Conservation (phyloP, 2,113 vertebrate genomes). For the Zeus faber region DNA sequence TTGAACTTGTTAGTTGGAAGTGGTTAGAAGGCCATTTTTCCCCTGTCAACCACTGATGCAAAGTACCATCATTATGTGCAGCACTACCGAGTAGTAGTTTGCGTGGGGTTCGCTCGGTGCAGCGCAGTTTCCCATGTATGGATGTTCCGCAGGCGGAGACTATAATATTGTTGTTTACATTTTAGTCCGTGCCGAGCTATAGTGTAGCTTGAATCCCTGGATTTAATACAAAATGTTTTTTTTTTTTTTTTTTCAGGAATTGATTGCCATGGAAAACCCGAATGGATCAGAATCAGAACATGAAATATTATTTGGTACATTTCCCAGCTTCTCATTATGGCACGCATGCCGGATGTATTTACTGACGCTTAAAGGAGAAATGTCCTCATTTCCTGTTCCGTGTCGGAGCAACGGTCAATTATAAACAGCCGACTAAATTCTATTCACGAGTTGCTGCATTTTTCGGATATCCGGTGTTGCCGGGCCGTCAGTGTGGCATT, state of each 20-base stretch:
- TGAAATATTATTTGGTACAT: too few species aligned
- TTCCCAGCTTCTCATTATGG: too few species aligned
- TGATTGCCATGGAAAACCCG: too few species aligned
- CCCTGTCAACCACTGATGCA: constrained; percentile 59
- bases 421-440: constrained; percentile 57
- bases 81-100: constrained; percentile 59
- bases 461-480: constrained; percentile 70
- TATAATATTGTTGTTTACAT: constrained; percentile 63
- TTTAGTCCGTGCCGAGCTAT: constrained; percentile 17
- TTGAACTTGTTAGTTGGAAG: constrained; percentile 64
- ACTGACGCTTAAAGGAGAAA: too few species aligned
- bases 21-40: constrained; percentile 60
- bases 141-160: constrained; percentile 57
- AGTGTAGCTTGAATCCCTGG: too few species aligned
- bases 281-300: too few species aligned
- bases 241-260: too few species aligned
- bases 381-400: too few species aligned
- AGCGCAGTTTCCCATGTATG: constrained; percentile 55
- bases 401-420: too few species aligned
- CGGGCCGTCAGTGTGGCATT: constrained; percentile 51
- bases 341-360: too few species aligned
- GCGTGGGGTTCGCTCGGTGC: constrained; percentile 43
- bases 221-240: too few species aligned
- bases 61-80: constrained; percentile 65
- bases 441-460: constrained; percentile 38